Evolutionary conservation across 1,140 invertebrate species (phyloP).

Genomic region (Caenorhabditis remanei): DNA sequence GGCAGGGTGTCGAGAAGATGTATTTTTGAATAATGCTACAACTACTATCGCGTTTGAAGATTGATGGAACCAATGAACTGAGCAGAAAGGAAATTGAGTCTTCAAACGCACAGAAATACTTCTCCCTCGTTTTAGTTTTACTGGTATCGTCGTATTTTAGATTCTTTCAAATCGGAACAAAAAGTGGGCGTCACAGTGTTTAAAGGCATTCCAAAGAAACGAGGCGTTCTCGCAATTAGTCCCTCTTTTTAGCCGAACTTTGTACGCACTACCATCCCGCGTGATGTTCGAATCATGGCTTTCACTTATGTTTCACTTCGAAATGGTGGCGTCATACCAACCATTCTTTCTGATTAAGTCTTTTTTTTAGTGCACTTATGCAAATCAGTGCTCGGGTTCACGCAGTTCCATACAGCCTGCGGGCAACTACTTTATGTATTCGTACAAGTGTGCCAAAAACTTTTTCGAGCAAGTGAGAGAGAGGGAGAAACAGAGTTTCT

Average conservation of each 20-base stretch:
- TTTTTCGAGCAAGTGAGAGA: neutral
- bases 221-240: constrained; percentile 41
- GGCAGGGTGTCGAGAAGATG: neutral
- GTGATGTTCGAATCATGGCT: neutral
- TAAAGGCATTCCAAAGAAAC: neutral
- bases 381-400: constrained; percentile 19
- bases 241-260: constrained; percentile 6
- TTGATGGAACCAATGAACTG: neutral
- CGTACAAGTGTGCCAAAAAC: constrained; percentile 49
- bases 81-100: neutral
- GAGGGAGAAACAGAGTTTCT: neutral
- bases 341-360: neutral
- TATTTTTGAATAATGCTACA: neutral
- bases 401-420: constrained; percentile 27
- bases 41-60: neutral
- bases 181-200: neutral
- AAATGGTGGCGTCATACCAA: constrained; percentile 3
- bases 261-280: neutral
- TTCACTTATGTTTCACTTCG: constrained; percentile 11
- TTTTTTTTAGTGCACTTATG: constrained; percentile 37
- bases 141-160: neutral
- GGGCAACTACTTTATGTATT: constrained; percentile 49
- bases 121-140: neutral
- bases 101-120: neutral
- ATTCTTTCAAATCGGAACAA: neutral